Conservation (phyloP, 2,113 vertebrate species). For the Leucoraja erinaceus region DNA sequence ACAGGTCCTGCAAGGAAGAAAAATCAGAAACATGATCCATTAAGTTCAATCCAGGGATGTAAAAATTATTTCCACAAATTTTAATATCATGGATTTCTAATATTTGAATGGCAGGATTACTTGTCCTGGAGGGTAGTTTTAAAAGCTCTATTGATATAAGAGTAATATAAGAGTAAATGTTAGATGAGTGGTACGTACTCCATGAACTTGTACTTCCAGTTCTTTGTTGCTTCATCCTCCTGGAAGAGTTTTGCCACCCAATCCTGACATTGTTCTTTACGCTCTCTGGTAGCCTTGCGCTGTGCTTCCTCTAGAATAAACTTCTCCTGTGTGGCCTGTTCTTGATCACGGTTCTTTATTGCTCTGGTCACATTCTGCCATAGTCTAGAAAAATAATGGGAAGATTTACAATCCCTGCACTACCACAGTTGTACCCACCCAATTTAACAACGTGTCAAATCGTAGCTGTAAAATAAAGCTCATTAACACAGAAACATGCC, state of each 20-base stretch:
- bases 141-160: not conserved
- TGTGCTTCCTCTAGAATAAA: constrained; percentile 83
- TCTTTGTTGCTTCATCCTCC: constrained; percentile 58
- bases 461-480: not conserved
- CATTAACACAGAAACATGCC: not conserved
- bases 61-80: not conserved
- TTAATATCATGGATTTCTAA: not conserved
- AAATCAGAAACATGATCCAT: constrained; percentile 13
- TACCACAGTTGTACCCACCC: not conserved
- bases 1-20: constrained; percentile 58
- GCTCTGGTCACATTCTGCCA: constrained; percentile 87
- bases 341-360: constrained; percentile 77
- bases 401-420: not conserved
- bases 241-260: constrained; percentile 74
- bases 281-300: constrained; percentile 63
- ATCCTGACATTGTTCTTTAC: constrained; percentile 57
- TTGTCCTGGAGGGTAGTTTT: not conserved
- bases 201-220: constrained; percentile 79
- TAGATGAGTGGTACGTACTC: constrained; percentile 58
- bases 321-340: constrained; percentile 83
- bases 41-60: not conserved
- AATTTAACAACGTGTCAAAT: not conserved
- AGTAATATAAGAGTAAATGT: not conserved
- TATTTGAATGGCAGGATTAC: not conserved
- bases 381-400: constrained; percentile 58